These are phyloP conservation scores for Fragum whitleyi DNA, from an alignment of 2,888 invertebrate genomes.

Conservation along the genomic window DNA sequence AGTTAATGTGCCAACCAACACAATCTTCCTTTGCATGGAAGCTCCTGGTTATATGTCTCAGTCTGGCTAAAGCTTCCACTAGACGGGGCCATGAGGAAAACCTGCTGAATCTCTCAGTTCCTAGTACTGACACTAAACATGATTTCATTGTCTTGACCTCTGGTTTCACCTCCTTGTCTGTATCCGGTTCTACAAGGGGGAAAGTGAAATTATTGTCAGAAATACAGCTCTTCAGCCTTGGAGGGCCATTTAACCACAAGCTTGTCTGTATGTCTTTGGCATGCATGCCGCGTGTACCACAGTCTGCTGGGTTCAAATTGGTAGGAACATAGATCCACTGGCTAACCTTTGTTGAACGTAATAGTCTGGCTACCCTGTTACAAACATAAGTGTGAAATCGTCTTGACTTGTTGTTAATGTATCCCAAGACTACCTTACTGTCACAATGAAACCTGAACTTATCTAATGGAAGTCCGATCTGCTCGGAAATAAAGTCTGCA, in stretches of 20 bases:
- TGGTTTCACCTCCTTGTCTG: slow-evolving; percentile 40
- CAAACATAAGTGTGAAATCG: slow-evolving; percentile 64
- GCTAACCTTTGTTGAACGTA: slow-evolving; percentile 24
- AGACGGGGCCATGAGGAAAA: slow-evolving; percentile 37
- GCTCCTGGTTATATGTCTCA: slow-evolving; percentile 11
- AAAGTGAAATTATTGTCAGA: neutral
- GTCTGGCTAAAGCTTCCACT: slow-evolving; percentile 1
- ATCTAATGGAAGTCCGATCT: slow-evolving; percentile 37
- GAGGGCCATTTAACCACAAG: slow-evolving; percentile 55
- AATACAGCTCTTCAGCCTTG: neutral
- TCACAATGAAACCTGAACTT: slow-evolving; percentile 53
- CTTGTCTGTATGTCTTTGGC: slow-evolving; percentile 33
- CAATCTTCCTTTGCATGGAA: slow-evolving; percentile 28
- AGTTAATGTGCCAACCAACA: slow-evolving; percentile 46
- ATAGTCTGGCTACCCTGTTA: slow-evolving; percentile 56
- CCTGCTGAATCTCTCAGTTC: slow-evolving; percentile 31
- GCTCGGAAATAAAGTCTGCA: slow-evolving; percentile 29
- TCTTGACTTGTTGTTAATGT: slow-evolving; percentile 49
- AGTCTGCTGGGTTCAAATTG: slow-evolving; percentile 62
- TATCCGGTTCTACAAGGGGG: slow-evolving; percentile 42
- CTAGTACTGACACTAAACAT: neutral
- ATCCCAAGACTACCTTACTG: no score
- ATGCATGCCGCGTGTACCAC: slow-evolving; percentile 36
- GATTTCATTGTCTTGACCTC: neutral
- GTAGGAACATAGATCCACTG: slow-evolving; percentile 64